phyloP scores from a whole-genome alignment of 2,113 vertebrate genomes.

The Lepidothrix coronata region DNA sequence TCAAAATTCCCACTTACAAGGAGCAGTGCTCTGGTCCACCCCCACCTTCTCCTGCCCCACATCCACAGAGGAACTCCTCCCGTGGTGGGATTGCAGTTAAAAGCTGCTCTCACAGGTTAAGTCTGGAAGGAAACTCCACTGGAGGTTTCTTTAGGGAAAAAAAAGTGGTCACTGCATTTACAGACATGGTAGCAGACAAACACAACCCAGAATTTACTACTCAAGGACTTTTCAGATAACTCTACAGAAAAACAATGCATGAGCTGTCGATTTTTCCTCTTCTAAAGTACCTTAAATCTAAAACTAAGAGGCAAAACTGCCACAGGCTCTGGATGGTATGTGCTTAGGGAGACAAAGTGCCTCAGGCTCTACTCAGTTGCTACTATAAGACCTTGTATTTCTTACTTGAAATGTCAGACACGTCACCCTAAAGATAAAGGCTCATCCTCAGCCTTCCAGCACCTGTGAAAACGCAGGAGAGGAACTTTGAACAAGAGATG shows the following conservation, averaged over 20 bases:
- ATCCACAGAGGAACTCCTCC: not conserved
- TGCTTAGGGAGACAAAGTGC: not conserved
- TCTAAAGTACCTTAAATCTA: not conserved
- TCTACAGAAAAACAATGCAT: not conserved
- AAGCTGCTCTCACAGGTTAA: not conserved
- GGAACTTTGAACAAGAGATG: not conserved
- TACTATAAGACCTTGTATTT: not conserved
- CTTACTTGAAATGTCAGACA: not conserved
- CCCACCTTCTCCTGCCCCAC: not conserved
- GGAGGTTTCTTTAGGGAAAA: not conserved
- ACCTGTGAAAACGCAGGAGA: not conserved
- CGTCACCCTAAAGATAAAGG: not conserved
- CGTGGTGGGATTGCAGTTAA: not conserved
- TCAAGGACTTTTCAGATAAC: not conserved
- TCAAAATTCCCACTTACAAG: not conserved
- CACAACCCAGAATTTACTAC: not conserved
- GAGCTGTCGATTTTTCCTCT: not conserved
- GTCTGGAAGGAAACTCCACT: not conserved
- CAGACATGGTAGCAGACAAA: not conserved
- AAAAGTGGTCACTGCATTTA: not conserved
- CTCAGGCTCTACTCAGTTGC: not conserved
- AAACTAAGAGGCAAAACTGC: not conserved
- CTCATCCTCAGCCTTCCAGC: not conserved
- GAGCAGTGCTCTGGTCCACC: not conserved
- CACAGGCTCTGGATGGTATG: not conserved